phyloP scores from a whole-genome alignment of 2,113 vertebrate genomes.

The Sterrhoptilus dennistouni region DNA sequence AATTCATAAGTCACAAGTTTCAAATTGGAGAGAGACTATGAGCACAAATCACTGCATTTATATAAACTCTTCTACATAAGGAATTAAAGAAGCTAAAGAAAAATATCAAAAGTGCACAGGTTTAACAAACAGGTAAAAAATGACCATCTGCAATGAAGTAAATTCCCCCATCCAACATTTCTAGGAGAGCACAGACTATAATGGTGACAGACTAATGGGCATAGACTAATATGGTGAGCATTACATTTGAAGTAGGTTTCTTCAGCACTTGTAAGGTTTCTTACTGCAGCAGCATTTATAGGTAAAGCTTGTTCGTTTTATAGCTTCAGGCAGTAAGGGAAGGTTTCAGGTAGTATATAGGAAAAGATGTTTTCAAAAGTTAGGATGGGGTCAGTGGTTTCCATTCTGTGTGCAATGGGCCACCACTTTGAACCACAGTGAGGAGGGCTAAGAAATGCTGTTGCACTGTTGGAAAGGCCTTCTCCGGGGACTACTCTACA shows the following conservation, averaged over 20 bases:
- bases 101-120: slow-evolving; percentile 93
- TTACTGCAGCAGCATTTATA: slow-evolving; percentile 79
- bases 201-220: background rate
- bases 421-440: slow-evolving; percentile 59
- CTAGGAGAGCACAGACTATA: slow-evolving; percentile 55
- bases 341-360: slow-evolving; percentile 62
- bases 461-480: slow-evolving; percentile 79
- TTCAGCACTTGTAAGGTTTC: slow-evolving; percentile 80
- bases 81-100: slow-evolving; percentile 78
- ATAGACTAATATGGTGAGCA: slow-evolving; percentile 27
- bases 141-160: slow-evolving; percentile 61
- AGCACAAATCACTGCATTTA: slow-evolving; percentile 80
- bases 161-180: slow-evolving; percentile 37
- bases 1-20: slow-evolving; percentile 54
- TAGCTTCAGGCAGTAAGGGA: slow-evolving; percentile 53
- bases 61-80: slow-evolving; percentile 77
- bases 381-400: slow-evolving; percentile 71
- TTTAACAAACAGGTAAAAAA: slow-evolving; percentile 77
- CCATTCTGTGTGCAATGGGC: slow-evolving; percentile 75
- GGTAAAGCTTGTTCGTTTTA: slow-evolving; percentile 71
- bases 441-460: slow-evolving; percentile 71
- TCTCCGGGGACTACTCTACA: slow-evolving; percentile 85
- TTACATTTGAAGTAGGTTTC: slow-evolving; percentile 68
- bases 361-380: slow-evolving; percentile 32
- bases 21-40: slow-evolving; percentile 40